Conservation (phyloP, 1,140 invertebrate species). For the Halictus rubicundus region DNA sequence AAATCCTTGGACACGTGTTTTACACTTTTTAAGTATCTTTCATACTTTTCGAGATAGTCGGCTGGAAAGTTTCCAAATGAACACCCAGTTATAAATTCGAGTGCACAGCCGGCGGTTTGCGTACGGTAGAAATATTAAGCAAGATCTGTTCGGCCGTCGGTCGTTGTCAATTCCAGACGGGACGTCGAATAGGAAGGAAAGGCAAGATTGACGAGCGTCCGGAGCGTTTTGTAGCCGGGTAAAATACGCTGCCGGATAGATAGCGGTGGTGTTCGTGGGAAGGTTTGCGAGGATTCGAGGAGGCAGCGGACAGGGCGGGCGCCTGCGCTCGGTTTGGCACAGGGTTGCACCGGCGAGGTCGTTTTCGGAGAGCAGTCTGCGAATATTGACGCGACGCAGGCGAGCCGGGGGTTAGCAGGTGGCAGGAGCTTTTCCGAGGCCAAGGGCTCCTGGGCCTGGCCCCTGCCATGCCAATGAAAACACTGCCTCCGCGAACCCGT, state of each 20-base stretch:
- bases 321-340: conserved; percentile 43
- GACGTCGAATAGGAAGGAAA: conserved; percentile 1
- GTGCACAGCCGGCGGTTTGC: neutral
- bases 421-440: conserved; percentile 60
- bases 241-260: neutral
- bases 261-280: neutral
- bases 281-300: neutral
- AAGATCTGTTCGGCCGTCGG: neutral
- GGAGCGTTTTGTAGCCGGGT: neutral
- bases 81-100: too few species aligned
- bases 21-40: too few species aligned
- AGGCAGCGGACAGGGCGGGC: neutral
- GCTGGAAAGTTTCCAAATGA: too few species aligned
- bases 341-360: conserved; percentile 25
- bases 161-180: neutral
- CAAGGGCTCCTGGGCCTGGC: conserved; percentile 63
- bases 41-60: too few species aligned
- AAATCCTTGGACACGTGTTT: too few species aligned
- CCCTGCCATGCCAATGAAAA: conserved; percentile 36
- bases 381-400: conserved; percentile 69
- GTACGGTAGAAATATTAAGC: neutral
- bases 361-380: conserved; percentile 51
- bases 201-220: conserved; percentile 11
- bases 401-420: conserved; percentile 67
- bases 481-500: neutral